Conservation (phyloP, 2,888 invertebrate species). For the Syrphus vitripennis region DNA sequence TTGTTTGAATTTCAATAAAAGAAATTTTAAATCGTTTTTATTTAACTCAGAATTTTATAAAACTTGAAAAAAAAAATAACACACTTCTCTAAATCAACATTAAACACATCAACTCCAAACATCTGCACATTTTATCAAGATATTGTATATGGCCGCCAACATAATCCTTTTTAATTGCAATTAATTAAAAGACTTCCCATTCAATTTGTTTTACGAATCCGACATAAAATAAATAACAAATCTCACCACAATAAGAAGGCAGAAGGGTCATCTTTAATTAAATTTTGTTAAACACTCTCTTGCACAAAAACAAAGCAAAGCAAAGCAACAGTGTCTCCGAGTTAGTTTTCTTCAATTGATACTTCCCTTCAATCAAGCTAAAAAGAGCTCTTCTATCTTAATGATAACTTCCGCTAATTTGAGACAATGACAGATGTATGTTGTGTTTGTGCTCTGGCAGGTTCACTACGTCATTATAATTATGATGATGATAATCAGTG, state of each 20-base stretch:
- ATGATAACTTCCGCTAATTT: conserved; percentile 71
- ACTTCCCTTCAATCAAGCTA: conserved; percentile 71
- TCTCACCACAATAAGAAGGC: conserved; percentile 38
- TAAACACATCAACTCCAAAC: too few species aligned
- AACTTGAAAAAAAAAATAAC: too few species aligned
- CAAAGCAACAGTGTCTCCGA: conserved; percentile 7
- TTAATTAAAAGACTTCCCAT: conserved; percentile 64
- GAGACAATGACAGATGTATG: conserved; percentile 63
- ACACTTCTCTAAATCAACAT: not conserved
- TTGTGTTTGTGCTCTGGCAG: not conserved
- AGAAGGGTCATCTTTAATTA: conserved; percentile 64
- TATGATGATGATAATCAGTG: not conserved
- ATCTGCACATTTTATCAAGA: not conserved
- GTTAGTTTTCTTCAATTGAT: conserved; percentile 60
- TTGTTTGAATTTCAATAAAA: too few species aligned
- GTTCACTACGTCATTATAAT: conserved; percentile 40
- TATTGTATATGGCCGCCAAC: not conserved
- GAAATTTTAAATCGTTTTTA: too few species aligned
- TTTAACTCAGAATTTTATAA: too few species aligned
- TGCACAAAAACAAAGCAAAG: not conserved
- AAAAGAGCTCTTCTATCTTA: conserved; percentile 44
- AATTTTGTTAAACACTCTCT: conserved; percentile 56
- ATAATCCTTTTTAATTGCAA: conserved; percentile 53
- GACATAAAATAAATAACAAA: conserved; percentile 46
- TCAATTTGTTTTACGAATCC: conserved; percentile 51